These are phyloP conservation scores for Leucopternis melanops DNA, from an alignment of 2,113 vertebrate species.

Conservation along the genomic window DNA sequence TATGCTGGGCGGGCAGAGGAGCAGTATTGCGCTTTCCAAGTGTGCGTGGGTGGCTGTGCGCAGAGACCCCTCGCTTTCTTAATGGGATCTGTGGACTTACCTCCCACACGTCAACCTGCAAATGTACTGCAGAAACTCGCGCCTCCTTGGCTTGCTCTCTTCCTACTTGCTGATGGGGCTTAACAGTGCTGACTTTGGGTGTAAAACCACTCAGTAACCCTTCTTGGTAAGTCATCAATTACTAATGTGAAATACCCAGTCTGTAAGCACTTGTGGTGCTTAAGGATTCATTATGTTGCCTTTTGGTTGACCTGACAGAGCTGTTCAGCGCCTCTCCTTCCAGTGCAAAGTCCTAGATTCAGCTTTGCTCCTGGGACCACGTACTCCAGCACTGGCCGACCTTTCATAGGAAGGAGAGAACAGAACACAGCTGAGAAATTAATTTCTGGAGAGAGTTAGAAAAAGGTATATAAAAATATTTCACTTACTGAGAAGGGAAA, in stretches of 20 bases:
- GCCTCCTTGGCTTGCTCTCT: not conserved
- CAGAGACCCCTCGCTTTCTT: not conserved
- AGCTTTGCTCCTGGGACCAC: not conserved
- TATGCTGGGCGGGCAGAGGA: not conserved
- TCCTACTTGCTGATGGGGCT: not conserved
- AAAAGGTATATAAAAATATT: not conserved
- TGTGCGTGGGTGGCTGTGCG: not conserved
- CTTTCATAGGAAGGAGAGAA: not conserved
- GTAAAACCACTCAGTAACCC: not conserved
- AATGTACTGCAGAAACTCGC: fast-evolving
- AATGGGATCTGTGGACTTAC: not conserved
- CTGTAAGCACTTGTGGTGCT: not conserved
- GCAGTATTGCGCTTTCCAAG: not conserved
- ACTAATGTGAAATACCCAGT: not conserved
- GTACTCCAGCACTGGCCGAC: not conserved
- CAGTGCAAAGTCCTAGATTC: not conserved
- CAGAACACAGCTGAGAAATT: not conserved
- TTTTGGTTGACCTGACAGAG: not conserved
- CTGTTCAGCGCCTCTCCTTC: not conserved
- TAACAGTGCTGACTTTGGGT: not conserved
- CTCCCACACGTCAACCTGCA: not conserved
- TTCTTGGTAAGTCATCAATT: not conserved
- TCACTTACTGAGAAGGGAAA: not conserved
- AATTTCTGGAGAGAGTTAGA: not conserved
- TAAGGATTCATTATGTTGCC: not conserved